Percentiles rank a stretch among this genome's conserved stretches.
phyloP scores from a whole-genome alignment of 2,113 vertebrate genomes.

The Heterochromis multidens region DNA sequence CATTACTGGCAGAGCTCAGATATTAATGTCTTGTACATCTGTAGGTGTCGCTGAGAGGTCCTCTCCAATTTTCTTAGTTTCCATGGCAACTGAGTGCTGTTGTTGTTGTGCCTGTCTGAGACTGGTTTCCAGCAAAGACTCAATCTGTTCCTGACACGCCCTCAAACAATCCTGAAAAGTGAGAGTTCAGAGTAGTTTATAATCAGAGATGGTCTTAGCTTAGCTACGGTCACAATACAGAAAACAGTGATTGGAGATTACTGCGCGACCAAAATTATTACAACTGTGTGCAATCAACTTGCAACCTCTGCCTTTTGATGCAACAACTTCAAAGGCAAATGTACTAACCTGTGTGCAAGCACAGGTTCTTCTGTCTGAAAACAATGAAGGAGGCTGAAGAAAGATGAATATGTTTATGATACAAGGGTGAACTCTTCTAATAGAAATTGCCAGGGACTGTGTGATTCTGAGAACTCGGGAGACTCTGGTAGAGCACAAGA shows the following conservation, averaged over 20 bases:
- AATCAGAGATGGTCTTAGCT: neutral
- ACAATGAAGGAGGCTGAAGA: no score
- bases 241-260: neutral
- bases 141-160: conserved; percentile 96
- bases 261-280: no score
- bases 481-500: no score
- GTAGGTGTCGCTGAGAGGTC: conserved; percentile 92
- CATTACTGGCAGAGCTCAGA: conserved; percentile 73
- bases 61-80: conserved; percentile 85
- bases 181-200: neutral
- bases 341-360: no score
- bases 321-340: no score
- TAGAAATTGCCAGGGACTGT: no score
- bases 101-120: conserved; percentile 80
- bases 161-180: conserved; percentile 86
- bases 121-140: conserved; percentile 89
- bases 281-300: no score
- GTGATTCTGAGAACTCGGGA: no score
- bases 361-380: no score
- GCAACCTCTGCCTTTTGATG: no score
- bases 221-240: neutral
- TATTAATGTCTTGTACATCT: conserved; percentile 90
- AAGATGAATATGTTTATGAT: no score
- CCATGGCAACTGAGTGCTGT: conserved; percentile 76
- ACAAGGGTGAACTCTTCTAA: no score